Evolutionary conservation across 2,113 vertebrate genomes (phyloP), one percentile per base, ranked within the genome.

Genomic region (Pygoscelis adeliae): DNA sequence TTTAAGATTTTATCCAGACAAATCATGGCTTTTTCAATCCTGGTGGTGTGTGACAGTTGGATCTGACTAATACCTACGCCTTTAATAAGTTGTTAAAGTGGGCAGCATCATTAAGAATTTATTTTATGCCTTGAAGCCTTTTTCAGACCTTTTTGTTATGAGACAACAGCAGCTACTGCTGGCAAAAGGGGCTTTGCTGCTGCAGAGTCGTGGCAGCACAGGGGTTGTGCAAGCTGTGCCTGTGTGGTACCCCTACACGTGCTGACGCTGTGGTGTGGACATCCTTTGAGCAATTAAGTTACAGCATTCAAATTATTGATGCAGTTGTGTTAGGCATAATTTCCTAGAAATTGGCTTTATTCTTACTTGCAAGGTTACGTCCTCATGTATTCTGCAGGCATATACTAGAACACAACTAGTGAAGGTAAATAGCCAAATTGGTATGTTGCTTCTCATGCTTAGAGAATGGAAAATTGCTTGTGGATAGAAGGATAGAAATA

Each of bases 191-290:
- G 16, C 47, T 77, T 59, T 76, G 58, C 79, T 80, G 55, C 38
- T 40, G 34, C 77, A 44, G 42, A 46, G 55, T 58, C 0, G 0
- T 49, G 52, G 42, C 69, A 82, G 81, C 1, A 7, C 16, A 70
- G n/a, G 5, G 63, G 27, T 3, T 66, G 20, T n/a, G 26, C 22
- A 25, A 4, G 5, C 11, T 67, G 17, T 80, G 44, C 56, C 38
- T 32, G 1, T n/a, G n/a, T 44, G 38, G 10, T 34, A 22, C 18
- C 32, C 22, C 14, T 7, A 29, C 8, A 46, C 0, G 0, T 22
- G 34, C 29, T 58, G 44, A 42, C 13, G 10, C 16, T 67, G 16
- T 61, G 61, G 5, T 10, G 2, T 16, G 14, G 38, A 29, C 30
- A 49, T 36, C 53, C 67, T 81, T 50, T n/a, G 17, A 83, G 36